Percentiles rank a stretch among this genome's conserved stretches.
Evolutionary conservation across 1,140 invertebrate species (phyloP).

Genomic region (Papilio polyxenes): DNA sequence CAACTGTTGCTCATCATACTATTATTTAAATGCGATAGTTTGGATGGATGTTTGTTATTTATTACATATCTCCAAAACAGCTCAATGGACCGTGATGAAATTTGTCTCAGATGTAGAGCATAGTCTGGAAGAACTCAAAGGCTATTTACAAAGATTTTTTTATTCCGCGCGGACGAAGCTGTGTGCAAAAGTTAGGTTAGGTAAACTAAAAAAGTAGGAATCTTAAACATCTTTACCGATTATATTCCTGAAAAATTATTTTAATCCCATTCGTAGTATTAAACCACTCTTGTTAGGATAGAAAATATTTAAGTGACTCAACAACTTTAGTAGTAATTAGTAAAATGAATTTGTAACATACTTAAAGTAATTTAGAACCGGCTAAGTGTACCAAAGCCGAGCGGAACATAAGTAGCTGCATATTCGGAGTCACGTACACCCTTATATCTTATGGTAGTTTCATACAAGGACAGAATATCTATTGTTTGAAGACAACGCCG

Average conservation of each 20-base stretch:
- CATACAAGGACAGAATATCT: background rate
- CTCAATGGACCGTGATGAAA: too few relatives aligned
- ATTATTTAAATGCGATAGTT: background rate
- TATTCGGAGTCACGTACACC: slow-evolving; percentile 23
- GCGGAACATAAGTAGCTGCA: slow-evolving; percentile 16
- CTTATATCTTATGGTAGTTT: background rate
- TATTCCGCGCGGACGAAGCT: too few relatives aligned
- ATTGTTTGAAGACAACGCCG: too few relatives aligned
- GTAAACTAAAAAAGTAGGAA: too few relatives aligned
- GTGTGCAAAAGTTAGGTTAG: too few relatives aligned
- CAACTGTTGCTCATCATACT: background rate
- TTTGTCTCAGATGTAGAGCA: too few relatives aligned
- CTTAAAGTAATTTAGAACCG: background rate
- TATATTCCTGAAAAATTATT: background rate
- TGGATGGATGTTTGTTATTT: background rate
- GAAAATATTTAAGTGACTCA: background rate
- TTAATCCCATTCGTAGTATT: background rate
- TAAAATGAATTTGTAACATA: background rate
- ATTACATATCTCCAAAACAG: too few relatives aligned
- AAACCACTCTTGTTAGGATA: background rate
- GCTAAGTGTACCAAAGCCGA: background rate
- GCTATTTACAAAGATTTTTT: too few relatives aligned
- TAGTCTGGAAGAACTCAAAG: too few relatives aligned
- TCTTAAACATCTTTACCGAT: too few relatives aligned
- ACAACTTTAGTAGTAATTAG: slow-evolving; percentile 18